A percentile compares a stretch with the other conserved stretches of the same genome.
phyloP scores from a whole-genome alignment of 2,888 invertebrate species.

The Campoplex capitator region DNA sequence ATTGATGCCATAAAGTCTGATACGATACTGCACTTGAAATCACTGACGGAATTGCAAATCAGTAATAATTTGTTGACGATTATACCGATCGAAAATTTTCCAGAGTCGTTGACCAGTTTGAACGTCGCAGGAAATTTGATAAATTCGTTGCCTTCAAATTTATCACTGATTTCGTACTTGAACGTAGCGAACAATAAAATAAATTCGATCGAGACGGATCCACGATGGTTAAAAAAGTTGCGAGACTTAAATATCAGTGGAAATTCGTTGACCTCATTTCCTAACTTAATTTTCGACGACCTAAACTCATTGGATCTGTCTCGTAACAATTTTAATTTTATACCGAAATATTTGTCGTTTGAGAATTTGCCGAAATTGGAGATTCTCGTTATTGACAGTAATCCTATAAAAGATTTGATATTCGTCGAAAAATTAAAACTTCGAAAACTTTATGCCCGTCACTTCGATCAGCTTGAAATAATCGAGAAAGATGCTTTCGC shows the following conservation, averaged over 20 bases:
- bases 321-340: conserved; percentile 84
- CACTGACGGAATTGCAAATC: conserved; percentile 36
- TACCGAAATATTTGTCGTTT: conserved; percentile 85
- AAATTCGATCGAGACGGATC: conserved; percentile 63
- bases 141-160: conserved; percentile 65
- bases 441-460: conserved; percentile 84
- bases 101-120: conserved; percentile 73
- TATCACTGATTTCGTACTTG: conserved; percentile 69
- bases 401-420: conserved; percentile 85
- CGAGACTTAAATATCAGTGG: conserved; percentile 76
- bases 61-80: conserved; percentile 73
- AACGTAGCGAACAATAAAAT: conserved; percentile 76
- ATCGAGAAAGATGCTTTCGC: conserved; percentile 85
- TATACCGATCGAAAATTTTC: conserved; percentile 72
- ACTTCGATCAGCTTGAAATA: conserved; percentile 71
- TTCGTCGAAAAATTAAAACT: conserved; percentile 85
- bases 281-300: conserved; percentile 84
- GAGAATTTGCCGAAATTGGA: conserved; percentile 85
- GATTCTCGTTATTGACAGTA: conserved; percentile 86
- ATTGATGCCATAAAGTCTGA: conserved; percentile 64
- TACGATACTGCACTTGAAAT: conserved; percentile 30
- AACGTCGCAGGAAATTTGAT: conserved; percentile 75
- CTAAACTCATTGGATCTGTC: conserved; percentile 86
- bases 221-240: conserved; percentile 66
- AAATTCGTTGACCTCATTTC: conserved; percentile 84